phyloP scores from a whole-genome alignment of 2,888 invertebrate species.

The Gandaritis pyraliata region DNA sequence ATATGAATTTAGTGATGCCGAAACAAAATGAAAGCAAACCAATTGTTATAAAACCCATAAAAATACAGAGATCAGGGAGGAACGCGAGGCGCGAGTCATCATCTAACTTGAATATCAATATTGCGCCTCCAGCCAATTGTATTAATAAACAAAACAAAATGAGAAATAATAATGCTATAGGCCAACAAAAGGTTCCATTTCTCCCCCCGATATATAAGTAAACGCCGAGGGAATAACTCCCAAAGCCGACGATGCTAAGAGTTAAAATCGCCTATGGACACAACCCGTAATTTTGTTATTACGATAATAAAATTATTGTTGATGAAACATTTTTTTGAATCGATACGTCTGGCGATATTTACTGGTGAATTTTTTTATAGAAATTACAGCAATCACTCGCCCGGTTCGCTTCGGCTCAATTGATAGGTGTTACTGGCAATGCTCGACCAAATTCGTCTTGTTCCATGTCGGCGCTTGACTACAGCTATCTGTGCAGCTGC shows the following conservation, averaged over 20 bases:
- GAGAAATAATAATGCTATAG: conserved; percentile 85
- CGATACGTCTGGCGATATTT: conserved; percentile 81
- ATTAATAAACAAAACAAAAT: conserved; percentile 85
- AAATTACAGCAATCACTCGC: conserved; percentile 81
- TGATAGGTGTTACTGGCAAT: conserved; percentile 73
- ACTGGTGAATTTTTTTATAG: conserved; percentile 80
- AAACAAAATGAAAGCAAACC: conserved; percentile 64
- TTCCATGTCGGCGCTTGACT: conserved; percentile 29
- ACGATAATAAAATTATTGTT: conserved; percentile 84
- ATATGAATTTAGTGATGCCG: conserved; percentile 48
- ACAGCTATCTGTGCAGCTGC: no score
- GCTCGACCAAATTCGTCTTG: conserved; percentile 56
- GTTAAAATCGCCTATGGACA: conserved; percentile 68
- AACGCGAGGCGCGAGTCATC: conserved; percentile 77
- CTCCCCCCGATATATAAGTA: conserved; percentile 78
- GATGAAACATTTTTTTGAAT: conserved; percentile 84
- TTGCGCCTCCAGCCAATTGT: conserved; percentile 84
- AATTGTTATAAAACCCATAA: conserved; percentile 73
- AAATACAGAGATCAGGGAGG: conserved; percentile 75
- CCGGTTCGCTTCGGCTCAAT: conserved; percentile 67
- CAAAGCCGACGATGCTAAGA: conserved; percentile 69
- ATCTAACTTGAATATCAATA: conserved; percentile 85
- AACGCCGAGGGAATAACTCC: conserved; percentile 66
- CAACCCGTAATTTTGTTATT: conserved; percentile 84
- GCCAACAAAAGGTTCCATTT: conserved; percentile 84